Conservation (phyloP, 2,888 invertebrate genomes). For the Steromphala cineraria region DNA sequence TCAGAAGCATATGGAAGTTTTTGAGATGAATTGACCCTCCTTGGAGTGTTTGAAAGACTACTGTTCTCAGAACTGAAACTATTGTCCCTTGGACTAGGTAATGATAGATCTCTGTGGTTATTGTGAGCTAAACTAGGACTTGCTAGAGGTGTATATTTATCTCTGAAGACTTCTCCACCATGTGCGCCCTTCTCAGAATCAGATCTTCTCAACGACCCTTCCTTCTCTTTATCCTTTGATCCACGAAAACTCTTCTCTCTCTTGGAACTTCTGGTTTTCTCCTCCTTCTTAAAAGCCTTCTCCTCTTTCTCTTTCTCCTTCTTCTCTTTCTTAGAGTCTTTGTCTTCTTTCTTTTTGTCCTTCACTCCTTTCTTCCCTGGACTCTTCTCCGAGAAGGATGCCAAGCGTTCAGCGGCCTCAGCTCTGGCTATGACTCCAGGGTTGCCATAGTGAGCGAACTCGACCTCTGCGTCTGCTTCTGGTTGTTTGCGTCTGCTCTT, state of each 20-base stretch:
- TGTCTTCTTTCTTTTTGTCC: constrained; percentile 18
- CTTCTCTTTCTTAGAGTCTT: too few species aligned
- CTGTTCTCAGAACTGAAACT: not conserved
- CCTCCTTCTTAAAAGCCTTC: not conserved
- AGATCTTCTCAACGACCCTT: not conserved
- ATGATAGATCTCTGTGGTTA: not conserved
- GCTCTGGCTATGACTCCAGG: constrained; percentile 47
- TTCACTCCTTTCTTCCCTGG: constrained; percentile 25
- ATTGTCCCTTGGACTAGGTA: not conserved
- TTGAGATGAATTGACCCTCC: not conserved
- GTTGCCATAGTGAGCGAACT: constrained; percentile 60
- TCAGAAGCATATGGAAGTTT: too few species aligned
- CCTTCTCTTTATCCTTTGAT: too few species aligned
- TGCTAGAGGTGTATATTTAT: not conserved
- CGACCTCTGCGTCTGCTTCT: not conserved
- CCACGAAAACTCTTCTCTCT: too few species aligned
- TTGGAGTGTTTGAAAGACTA: not conserved
- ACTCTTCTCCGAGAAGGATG: not conserved
- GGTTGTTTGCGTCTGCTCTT: not conserved
- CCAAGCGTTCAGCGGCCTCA: constrained; percentile 34
- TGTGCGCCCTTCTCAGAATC: not conserved
- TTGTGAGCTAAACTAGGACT: not conserved
- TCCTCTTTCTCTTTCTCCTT: not conserved
- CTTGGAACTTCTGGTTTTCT: not conserved
- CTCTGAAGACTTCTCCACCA: not conserved